Conservation (phyloP, 2,888 invertebrate genomes). For the Gymnoscelis rufifasciata region DNA sequence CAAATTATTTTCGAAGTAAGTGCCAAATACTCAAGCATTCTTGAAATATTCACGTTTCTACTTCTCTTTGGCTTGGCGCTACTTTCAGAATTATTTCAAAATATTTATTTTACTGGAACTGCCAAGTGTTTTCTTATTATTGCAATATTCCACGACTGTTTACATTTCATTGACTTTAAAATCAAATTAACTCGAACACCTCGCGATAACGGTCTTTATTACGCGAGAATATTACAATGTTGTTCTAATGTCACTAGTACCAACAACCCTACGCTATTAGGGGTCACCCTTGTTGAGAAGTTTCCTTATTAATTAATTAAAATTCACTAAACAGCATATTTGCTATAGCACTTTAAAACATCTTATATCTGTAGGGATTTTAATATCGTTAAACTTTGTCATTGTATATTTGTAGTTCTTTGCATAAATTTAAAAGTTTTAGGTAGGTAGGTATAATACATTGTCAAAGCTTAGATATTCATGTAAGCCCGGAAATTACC, state of each 20-base stretch:
- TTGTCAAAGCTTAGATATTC: too few relatives aligned
- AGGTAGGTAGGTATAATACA: too few relatives aligned
- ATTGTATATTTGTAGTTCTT: too few relatives aligned
- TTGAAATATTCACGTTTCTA: too few relatives aligned
- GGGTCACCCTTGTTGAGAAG: conserved; percentile 9
- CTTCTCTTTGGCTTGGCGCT: too few relatives aligned
- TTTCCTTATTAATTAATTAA: conserved; percentile 18
- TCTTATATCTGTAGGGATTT: background rate
- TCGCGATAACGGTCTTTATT: conserved; percentile 2
- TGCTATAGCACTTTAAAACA: background rate
- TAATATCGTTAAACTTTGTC: background rate
- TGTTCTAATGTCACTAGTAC: conserved; percentile 10
- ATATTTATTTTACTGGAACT: too few relatives aligned
- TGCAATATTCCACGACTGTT: background rate
- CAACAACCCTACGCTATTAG: conserved; percentile 13
- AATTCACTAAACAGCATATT: conserved; percentile 12
- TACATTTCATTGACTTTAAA: conserved; percentile 1
- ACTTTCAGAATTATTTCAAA: too few relatives aligned
- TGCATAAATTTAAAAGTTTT: too few relatives aligned
- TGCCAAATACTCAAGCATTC: too few relatives aligned
- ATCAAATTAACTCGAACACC: background rate
- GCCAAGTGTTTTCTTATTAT: too few relatives aligned
- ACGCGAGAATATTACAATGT: conserved; percentile 6
- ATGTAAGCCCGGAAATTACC: too few relatives aligned
- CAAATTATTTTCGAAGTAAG: too few relatives aligned